Evolutionary conservation across 2,113 vertebrate species (phyloP), one percentile per base, ranked within the genome.

Genomic region (Cardinalis cardinalis): DNA sequence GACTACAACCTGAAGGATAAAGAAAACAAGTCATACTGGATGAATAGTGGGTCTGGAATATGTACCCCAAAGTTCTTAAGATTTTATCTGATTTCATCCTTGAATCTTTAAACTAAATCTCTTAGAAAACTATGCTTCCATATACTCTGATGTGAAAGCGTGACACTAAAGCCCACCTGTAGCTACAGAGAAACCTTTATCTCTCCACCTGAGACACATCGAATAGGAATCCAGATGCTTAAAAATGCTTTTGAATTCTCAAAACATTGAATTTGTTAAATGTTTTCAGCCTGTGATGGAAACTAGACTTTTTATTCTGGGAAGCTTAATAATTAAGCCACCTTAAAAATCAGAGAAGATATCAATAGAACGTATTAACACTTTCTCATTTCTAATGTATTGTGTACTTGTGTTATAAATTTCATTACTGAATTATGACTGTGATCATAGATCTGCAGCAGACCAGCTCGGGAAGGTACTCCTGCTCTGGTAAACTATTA

Each of bases 161-260:
- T 18, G 24, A 48, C 7, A 25, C 1, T 51, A 23, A 56, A 76
- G 18, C 16, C 13, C 8, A 65, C 5, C 3, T 49, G 21, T 9
- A 65, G 10, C 23, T 44, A 29, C 20, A 44, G 5, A 69, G 28
- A 89, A 81, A 71, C 7, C 1, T 82, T 78, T 41, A 20, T 38
- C 10, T 74, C 72, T 60, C 20, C 2, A 51, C 6, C 60, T 0
- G 0, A 59, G 29, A 63, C 28, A 28, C 2, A 12, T 11, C 40
- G 64, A 25, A 46, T 15, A 66, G 16, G 21, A 87, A 15, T 29
- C 15, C 31, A 60, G 38, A 52, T 43, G 28, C 8, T 74, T 61
- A 38, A 14, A 34, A 90, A 61, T 32, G 11, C 3, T 65, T 83
- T 48, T 52, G 17, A 41, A 66, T 80, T 76, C 23, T 65, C 49